Conservation (phyloP, 2,113 vertebrate genomes). For the Mobula hypostoma region DNA sequence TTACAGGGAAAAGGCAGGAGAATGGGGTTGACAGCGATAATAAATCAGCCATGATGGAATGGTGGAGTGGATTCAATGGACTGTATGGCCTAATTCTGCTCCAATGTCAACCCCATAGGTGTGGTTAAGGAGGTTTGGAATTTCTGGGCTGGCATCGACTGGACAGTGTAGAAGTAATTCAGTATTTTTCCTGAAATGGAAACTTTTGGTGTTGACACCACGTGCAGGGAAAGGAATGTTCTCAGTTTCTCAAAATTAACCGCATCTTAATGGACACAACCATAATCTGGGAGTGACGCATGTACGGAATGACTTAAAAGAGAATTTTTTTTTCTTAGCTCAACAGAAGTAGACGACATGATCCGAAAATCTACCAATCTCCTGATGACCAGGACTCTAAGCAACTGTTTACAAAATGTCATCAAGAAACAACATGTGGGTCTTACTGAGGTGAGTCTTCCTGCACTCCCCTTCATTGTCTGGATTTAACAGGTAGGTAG, state of each 20-base stretch:
- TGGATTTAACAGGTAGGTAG: background rate
- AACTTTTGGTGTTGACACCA: background rate
- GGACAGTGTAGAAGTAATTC: background rate
- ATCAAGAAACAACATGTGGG: conserved; percentile 93
- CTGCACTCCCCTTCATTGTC: background rate
- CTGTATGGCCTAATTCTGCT: too few species aligned
- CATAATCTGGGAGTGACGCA: background rate
- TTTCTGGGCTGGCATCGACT: background rate
- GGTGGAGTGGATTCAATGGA: too few species aligned
- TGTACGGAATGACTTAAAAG: background rate
- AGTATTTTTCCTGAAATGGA: background rate
- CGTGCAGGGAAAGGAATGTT: background rate
- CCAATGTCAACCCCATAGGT: background rate
- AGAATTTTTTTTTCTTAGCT: conserved; percentile 55
- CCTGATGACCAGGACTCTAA: conserved; percentile 84
- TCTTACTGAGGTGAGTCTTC: conserved; percentile 76
- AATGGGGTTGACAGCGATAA: too few species aligned
- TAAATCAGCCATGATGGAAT: too few species aligned
- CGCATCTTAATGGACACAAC: background rate
- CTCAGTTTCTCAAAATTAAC: background rate
- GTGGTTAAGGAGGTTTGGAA: background rate
- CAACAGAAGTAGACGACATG: conserved; percentile 94
- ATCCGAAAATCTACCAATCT: conserved; percentile 95
- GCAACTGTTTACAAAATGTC: conserved; percentile 84
- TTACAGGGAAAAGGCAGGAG: too few species aligned